A percentile compares a stretch with the other conserved stretches of the same genome.
Evolutionary conservation across 1,140 invertebrate genomes (phyloP).

Genomic region (Drosophila arawakana): DNA sequence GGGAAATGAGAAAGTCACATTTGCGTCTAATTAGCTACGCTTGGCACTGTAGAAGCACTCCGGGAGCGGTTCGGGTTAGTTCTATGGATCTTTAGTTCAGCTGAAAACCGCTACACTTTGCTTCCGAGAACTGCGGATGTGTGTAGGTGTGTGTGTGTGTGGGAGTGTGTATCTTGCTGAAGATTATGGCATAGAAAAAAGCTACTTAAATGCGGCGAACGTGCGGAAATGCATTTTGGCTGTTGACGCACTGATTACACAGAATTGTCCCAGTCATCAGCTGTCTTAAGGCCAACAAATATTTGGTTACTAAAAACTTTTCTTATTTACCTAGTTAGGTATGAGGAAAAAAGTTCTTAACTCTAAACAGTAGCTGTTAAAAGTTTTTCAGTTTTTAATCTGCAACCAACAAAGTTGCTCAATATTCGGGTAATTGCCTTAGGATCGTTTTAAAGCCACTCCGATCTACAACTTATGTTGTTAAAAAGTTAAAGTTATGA

Average conservation of each 20-base stretch:
- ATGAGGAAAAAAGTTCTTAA: no score
- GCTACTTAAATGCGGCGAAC: slow-evolving; percentile 61
- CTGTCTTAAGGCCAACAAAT: slow-evolving; percentile 6
- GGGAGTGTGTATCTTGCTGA: slow-evolving; percentile 22
- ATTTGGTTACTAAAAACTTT: neutral
- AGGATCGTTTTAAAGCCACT: no score
- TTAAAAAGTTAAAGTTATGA: no score
- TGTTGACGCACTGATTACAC: slow-evolving; percentile 56
- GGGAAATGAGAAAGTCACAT: slow-evolving; percentile 63
- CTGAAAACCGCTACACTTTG: slow-evolving; percentile 77
- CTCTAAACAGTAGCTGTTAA: no score
- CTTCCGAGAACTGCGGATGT: slow-evolving; percentile 83
- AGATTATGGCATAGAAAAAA: slow-evolving; percentile 59
- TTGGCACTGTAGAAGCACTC: slow-evolving; percentile 28
- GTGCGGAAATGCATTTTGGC: slow-evolving; percentile 77
- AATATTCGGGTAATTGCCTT: no score
- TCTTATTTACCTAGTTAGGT: neutral
- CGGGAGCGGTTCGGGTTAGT: slow-evolving; percentile 1
- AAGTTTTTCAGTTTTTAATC: no score
- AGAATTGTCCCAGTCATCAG: slow-evolving; percentile 19
- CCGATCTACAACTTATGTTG: no score
- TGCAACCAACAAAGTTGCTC: no score
- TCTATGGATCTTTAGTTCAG: slow-evolving; percentile 47
- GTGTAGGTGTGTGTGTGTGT: slow-evolving; percentile 26
- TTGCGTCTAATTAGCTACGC: slow-evolving; percentile 79